Evolutionary conservation across 2,797 vertebrate species (phyloP).

Genomic region (Borostomias antarcticus): DNA sequence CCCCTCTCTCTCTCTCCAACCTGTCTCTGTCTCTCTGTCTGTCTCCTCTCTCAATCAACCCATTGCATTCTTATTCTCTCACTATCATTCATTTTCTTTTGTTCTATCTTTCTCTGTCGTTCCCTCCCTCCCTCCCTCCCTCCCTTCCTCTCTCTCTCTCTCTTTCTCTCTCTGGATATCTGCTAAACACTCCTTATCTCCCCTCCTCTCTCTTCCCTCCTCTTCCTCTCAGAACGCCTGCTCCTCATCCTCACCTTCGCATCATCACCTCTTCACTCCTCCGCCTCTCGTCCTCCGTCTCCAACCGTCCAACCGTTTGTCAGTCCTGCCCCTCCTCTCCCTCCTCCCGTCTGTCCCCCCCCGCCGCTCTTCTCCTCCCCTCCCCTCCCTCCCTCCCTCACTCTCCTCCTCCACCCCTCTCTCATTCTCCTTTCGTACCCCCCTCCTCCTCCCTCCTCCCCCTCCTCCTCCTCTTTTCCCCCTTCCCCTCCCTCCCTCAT

Average conservation of each 20-base stretch:
- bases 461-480: background rate
- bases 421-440: background rate
- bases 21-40: too few relatives aligned
- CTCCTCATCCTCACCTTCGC: too few relatives aligned
- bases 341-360: background rate
- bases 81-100: too few relatives aligned
- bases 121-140: background rate
- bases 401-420: background rate
- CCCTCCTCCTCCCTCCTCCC: background rate
- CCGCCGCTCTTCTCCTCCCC: background rate
- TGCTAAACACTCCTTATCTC: background rate
- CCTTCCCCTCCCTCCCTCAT: background rate
- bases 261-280: background rate
- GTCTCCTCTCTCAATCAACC: too few relatives aligned
- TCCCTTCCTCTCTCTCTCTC: background rate
- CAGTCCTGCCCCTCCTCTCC: background rate
- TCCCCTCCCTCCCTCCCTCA: background rate
- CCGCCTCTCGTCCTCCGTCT: background rate
- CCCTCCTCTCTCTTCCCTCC: background rate
- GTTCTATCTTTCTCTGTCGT: conserved; percentile 20
- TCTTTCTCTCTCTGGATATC: background rate
- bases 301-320: background rate
- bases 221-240: too few relatives aligned
- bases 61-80: too few relatives aligned
- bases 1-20: conserved; percentile 31